These are phyloP conservation scores for Mizuhopecten yessoensis DNA, from an alignment of 1,140 invertebrate genomes.

Conservation along the genomic window DNA sequence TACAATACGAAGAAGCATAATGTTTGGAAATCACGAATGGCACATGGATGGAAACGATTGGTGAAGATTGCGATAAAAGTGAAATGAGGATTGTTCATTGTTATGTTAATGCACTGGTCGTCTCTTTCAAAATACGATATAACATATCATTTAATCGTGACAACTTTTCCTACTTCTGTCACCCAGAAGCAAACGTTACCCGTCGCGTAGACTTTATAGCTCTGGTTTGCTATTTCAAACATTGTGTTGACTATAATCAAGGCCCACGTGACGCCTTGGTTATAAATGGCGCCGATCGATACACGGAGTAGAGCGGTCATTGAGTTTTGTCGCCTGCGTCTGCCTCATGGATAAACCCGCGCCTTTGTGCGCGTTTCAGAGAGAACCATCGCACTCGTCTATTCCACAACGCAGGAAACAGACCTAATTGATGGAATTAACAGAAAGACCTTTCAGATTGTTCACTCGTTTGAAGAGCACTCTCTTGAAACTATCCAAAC, in stretches of 20 bases:
- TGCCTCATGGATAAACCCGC: slow-evolving; percentile 31
- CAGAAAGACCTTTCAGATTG: neutral
- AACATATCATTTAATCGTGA: no score
- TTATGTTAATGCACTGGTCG: no score
- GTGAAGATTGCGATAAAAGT: no score
- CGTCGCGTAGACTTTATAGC: neutral
- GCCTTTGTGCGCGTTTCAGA: slow-evolving; percentile 3
- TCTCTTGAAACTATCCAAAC: neutral
- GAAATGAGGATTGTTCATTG: no score
- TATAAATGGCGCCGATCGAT: slow-evolving; percentile 30
- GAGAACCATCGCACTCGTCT: neutral
- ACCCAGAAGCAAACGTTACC: neutral
- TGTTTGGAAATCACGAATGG: no score
- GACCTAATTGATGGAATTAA: slow-evolving; percentile 8
- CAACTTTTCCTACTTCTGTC: neutral
- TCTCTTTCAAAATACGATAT: no score
- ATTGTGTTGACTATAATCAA: slow-evolving; percentile 14
- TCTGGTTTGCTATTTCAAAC: slow-evolving; percentile 10
- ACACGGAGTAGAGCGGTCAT: slow-evolving; percentile 16
- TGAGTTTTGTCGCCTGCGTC: neutral
- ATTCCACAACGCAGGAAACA: neutral
- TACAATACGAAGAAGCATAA: no score
- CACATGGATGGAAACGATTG: no score
- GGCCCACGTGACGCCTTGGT: neutral
- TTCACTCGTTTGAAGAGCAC: neutral